Conservation (phyloP, 2,888 invertebrate genomes). For the Eupithecia tripunctaria region DNA sequence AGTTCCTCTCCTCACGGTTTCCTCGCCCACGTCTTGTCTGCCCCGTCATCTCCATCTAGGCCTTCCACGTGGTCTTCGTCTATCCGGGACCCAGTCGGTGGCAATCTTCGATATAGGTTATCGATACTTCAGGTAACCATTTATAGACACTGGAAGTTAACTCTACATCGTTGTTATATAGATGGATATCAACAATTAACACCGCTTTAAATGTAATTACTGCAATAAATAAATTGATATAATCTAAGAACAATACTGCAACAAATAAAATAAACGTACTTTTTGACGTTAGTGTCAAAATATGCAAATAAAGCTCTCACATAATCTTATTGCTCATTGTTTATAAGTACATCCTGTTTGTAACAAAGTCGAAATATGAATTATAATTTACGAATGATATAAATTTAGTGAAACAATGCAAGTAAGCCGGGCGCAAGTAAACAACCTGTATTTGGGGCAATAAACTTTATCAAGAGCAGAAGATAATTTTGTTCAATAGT, state of each 20-base stretch:
- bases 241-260: conserved; percentile 7
- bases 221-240: not conserved
- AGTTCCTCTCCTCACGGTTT: too few species aligned
- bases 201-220: not conserved
- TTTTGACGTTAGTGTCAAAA: conserved; percentile 13
- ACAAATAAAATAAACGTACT: not conserved
- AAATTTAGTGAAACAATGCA: conserved; percentile 59
- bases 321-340: conserved; percentile 37
- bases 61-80: too few species aligned
- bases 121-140: not conserved
- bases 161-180: not conserved
- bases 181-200: conserved; percentile 1
- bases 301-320: conserved; percentile 22
- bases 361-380: conserved; percentile 46
- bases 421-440: conserved; percentile 63
- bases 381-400: conserved; percentile 55
- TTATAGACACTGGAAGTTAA: not conserved
- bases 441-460: conserved; percentile 78
- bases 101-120: too few species aligned
- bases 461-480: conserved; percentile 78
- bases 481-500: conserved; percentile 69
- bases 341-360: conserved; percentile 35
- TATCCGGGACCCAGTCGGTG: too few species aligned
- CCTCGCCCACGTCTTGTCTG: too few species aligned
- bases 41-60: too few species aligned